Evolutionary conservation across 2,113 vertebrate genomes (phyloP).

Genomic region (Burhinus oedicnemus): DNA sequence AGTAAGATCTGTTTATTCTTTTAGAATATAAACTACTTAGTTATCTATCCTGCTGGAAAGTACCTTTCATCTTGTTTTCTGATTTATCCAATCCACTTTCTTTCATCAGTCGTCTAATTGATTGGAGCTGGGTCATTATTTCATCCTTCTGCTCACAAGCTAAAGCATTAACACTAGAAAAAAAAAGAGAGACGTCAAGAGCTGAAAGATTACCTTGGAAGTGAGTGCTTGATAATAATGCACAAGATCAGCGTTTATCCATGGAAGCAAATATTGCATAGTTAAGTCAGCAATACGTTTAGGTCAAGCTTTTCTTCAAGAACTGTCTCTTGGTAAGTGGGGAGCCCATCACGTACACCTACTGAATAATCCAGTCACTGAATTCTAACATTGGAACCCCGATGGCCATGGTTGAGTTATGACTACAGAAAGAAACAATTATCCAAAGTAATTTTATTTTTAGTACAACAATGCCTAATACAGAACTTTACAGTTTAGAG

Average conservation of each 20-base stretch:
- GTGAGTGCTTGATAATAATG: neutral
- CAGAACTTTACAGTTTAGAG: neutral
- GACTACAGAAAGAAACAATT: neutral
- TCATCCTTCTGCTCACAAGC: constrained; percentile 91
- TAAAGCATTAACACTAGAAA: constrained; percentile 84
- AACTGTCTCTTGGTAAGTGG: neutral
- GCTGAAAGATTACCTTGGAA: neutral
- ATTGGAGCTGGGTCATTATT: constrained; percentile 90
- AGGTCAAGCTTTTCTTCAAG: neutral
- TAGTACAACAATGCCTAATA: neutral
- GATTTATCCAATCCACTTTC: constrained; percentile 89
- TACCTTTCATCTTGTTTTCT: constrained; percentile 76
- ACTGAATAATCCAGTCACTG: neutral
- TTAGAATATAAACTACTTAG: neutral
- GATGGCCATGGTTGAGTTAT: neutral
- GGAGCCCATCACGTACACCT: neutral
- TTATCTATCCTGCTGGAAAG: neutral
- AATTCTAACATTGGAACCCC: neutral
- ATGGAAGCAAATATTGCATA: neutral
- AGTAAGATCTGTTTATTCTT: neutral
- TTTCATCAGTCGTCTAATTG: constrained; percentile 89
- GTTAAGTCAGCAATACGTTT: neutral
- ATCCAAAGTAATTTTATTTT: neutral
- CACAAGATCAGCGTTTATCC: neutral
- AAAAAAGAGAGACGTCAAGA: neutral